Evolutionary conservation across 2,888 invertebrate genomes (phyloP).

Genomic region (Marasmarcha lunaedactyla): DNA sequence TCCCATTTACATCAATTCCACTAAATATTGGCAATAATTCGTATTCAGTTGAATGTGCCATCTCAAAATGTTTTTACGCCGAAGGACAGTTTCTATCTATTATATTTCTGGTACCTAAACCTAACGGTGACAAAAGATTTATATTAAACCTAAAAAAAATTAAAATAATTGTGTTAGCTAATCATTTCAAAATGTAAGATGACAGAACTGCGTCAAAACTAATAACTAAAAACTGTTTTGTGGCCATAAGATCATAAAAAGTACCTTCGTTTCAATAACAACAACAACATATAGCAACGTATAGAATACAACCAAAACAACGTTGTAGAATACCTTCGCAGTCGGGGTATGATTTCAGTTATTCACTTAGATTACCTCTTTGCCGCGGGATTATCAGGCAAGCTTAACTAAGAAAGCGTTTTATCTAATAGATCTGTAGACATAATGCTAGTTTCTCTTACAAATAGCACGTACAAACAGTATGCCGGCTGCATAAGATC

Average conservation of each 20-base stretch:
- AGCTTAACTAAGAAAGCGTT: slow-evolving; percentile 1
- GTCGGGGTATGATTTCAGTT: slow-evolving; percentile 6
- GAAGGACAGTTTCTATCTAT: slow-evolving; percentile 8
- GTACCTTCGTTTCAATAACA: slow-evolving; percentile 11
- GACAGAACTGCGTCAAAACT: too few relatives aligned
- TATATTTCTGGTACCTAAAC: slow-evolving; percentile 11
- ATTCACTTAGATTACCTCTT: slow-evolving; percentile 10
- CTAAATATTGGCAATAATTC: background rate
- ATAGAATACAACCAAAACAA: slow-evolving; percentile 16
- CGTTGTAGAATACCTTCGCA: slow-evolving; percentile 9
- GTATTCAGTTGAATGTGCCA: slow-evolving; percentile 3
- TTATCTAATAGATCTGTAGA: slow-evolving; percentile 11
- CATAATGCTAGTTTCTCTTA: slow-evolving; percentile 4
- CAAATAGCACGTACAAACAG: slow-evolving; percentile 2
- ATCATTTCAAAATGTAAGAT: slow-evolving; percentile 16
- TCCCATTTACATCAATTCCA: slow-evolving; percentile 3
- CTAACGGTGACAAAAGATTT: too few relatives aligned
- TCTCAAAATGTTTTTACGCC: slow-evolving; percentile 3
- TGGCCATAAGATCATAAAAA: slow-evolving; percentile 10
- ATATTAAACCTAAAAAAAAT: too few relatives aligned
- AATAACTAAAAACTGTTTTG: slow-evolving; percentile 5
- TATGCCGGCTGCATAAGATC: slow-evolving; percentile 1
- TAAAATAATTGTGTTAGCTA: slow-evolving; percentile 10
- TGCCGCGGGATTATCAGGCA: slow-evolving; percentile 10
- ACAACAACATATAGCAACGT: slow-evolving; percentile 11